Conservation (phyloP, 2,113 vertebrate species). For the Stegostoma tigrinum region DNA sequence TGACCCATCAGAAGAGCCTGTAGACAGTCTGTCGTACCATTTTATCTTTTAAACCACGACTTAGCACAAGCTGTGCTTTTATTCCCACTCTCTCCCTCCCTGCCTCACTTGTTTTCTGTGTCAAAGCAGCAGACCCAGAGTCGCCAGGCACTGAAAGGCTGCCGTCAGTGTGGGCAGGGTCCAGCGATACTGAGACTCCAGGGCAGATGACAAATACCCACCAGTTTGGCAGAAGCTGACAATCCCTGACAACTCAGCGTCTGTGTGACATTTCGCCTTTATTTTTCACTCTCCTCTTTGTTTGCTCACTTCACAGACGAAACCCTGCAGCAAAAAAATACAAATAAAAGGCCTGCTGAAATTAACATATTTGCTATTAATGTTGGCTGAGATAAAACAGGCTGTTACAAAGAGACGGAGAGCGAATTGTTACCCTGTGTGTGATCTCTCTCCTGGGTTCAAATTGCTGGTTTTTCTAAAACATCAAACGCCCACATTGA, state of each 20-base stretch:
- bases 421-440: slow-evolving; percentile 41
- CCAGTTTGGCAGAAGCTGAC: slow-evolving; percentile 32
- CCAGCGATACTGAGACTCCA: slow-evolving; percentile 37
- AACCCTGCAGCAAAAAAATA: slow-evolving; percentile 38
- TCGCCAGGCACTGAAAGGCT: slow-evolving; percentile 35
- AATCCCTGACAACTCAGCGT: slow-evolving; percentile 37
- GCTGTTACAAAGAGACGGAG: slow-evolving; percentile 43
- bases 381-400: slow-evolving; percentile 44
- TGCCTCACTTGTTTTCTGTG: background rate
- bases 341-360: slow-evolving; percentile 39
- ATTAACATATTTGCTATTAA: slow-evolving; percentile 39
- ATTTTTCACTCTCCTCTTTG: background rate
- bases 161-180: slow-evolving; percentile 42
- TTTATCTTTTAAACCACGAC: fast-evolving
- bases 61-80: background rate
- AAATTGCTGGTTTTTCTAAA: background rate
- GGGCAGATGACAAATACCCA: slow-evolving; percentile 42
- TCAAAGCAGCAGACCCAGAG: slow-evolving; percentile 46
- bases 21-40: background rate
- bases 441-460: slow-evolving; percentile 1
- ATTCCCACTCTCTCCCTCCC: background rate
- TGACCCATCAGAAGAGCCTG: background rate
- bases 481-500: background rate
- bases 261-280: slow-evolving; percentile 26
- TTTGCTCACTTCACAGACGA: slow-evolving; percentile 50